A percentile compares a stretch with the other conserved stretches of the same genome.
phyloP scores from a whole-genome alignment of 2,113 vertebrate genomes.

The Cyprinus carpio region DNA sequence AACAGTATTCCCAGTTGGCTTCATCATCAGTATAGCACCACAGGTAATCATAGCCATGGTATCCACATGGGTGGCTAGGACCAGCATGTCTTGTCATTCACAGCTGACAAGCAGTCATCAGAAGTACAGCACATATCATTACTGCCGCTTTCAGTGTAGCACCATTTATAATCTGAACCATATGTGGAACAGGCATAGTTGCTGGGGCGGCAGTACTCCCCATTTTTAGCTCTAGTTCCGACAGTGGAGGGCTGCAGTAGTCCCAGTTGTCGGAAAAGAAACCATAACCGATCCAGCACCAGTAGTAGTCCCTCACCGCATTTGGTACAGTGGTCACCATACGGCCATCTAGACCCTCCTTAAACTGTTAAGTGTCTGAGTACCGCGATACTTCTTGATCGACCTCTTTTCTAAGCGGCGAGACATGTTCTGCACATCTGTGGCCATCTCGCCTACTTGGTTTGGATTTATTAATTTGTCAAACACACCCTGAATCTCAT shows the following conservation, averaged over 20 bases:
- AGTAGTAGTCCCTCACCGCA: not conserved
- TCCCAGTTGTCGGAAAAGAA: not conserved
- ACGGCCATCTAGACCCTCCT: not conserved
- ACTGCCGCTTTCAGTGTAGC: slow-evolving; percentile 34
- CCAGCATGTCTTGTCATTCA: slow-evolving; percentile 28
- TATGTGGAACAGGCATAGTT: slow-evolving; percentile 45
- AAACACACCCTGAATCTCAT: not conserved
- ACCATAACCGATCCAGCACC: not conserved
- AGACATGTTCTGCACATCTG: not conserved
- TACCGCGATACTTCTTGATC: not conserved
- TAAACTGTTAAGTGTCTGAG: slow-evolving; percentile 15
- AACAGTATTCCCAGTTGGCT: slow-evolving; percentile 39
- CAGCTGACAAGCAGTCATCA: slow-evolving; percentile 13
- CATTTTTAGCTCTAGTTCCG: not conserved
- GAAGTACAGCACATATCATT: slow-evolving; percentile 5
- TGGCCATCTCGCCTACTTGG: not conserved
- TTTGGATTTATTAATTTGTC: not conserved
- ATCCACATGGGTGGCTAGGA: slow-evolving; percentile 8
- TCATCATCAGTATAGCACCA: slow-evolving; percentile 40
- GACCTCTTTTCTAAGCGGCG: not conserved
- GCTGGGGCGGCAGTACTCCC: slow-evolving; percentile 16
- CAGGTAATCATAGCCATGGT: not conserved
- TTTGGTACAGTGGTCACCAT: slow-evolving; percentile 19
- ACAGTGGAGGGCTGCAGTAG: slow-evolving; percentile 44
- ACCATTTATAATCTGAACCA: slow-evolving; percentile 9